phyloP scores from a whole-genome alignment of 2,797 vertebrate species.

The Alcedo quadribrachys region DNA sequence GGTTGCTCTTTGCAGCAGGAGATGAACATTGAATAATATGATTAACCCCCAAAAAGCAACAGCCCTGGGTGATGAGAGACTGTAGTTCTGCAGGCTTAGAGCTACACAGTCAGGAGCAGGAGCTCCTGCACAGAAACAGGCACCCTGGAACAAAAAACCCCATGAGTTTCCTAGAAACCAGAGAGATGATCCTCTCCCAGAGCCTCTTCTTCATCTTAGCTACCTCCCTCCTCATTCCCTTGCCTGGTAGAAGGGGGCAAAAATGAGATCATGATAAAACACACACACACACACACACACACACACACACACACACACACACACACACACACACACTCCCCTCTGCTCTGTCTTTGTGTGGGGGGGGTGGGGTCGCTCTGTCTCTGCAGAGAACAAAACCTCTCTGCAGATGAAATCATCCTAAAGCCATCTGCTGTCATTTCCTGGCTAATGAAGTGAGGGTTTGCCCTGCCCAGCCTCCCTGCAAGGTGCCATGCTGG shows the following conservation, averaged over 20 bases:
- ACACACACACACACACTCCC: background rate
- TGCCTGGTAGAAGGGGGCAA: background rate
- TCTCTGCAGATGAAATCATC: constrained; percentile 30
- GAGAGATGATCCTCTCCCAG: background rate
- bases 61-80: background rate
- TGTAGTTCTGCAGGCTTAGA: accelerated
- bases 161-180: background rate
- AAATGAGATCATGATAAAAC: background rate
- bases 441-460: constrained; percentile 39
- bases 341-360: background rate
- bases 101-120: background rate
- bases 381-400: constrained; percentile 34
- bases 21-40: background rate
- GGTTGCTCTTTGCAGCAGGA: background rate
- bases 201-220: background rate
- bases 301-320: no score
- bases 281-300: background rate
- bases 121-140: background rate
- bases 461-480: background rate
- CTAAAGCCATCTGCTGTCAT: constrained; percentile 48
- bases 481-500: background rate
- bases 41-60: background rate
- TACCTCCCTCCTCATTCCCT: background rate
- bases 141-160: background rate
- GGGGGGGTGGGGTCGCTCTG: constrained; percentile 28